A percentile compares a stretch with the other conserved stretches of the same genome.
Conservation (phyloP, 2,113 vertebrate genomes). For the Nycticorax nycticorax region DNA sequence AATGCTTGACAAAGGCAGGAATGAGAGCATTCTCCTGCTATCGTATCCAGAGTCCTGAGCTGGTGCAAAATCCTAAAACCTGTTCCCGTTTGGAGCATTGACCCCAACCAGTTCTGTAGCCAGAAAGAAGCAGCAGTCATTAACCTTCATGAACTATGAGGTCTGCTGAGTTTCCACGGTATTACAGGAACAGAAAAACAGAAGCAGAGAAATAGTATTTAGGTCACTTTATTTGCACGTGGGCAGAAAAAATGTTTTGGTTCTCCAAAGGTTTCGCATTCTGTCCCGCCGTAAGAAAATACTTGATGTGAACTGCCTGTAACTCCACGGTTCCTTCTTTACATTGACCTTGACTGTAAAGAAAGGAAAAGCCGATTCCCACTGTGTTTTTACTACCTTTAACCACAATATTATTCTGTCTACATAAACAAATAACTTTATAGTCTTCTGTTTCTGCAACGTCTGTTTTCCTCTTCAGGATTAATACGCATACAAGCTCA, state of each 20-base stretch:
- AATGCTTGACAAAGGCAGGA: background rate
- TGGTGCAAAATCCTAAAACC: background rate
- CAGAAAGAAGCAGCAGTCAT: background rate
- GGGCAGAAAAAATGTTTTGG: background rate
- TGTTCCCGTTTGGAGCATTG: background rate
- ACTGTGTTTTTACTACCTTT: background rate
- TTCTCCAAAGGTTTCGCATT: background rate
- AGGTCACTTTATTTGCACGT: background rate
- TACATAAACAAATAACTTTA: background rate
- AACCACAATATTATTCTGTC: background rate
- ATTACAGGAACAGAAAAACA: background rate
- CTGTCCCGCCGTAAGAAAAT: background rate
- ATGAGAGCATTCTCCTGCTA: background rate
- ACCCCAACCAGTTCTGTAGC: background rate
- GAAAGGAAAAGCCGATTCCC: background rate
- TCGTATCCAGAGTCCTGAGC: background rate
- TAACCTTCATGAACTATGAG: rapidly evolving
- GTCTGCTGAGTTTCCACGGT: background rate
- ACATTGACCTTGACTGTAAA: background rate
- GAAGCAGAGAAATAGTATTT: background rate
- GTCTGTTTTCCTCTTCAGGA: background rate
- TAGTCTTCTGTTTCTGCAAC: background rate
- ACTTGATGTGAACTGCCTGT: background rate
- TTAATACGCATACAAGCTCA: background rate
- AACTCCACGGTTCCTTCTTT: background rate